Base-by-base conservation (phyloP, 2,797 vertebrate species). In the Sebastes nivosus region DNA sequence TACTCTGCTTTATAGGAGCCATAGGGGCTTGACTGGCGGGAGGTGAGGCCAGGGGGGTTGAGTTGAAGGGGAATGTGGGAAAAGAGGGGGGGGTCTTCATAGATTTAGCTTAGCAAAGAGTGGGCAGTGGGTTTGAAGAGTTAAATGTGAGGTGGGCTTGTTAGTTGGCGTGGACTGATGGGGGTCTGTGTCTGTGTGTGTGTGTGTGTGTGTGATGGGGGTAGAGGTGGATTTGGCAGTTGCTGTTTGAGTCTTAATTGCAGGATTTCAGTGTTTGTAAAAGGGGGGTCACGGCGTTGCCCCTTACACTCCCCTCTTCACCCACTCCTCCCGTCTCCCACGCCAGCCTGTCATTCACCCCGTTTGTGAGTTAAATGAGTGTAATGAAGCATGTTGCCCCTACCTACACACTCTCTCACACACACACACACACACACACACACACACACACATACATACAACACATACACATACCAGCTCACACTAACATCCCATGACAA, bases 281-380 rank as follows among this genome's bases (percentile, higher is more conserved):
- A 89, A 77, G 80, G 84, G 84, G 80, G 63, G 60, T 92, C 83
- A 87, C 22, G 10, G 80, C 69, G 7, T 88, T 91, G 83, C 83
- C 83, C 42, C 90, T 88, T 77, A 84, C 79, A 71, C 87, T 83
- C 70, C 83, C 82, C 78, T 79, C 80, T 75, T 80, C 81, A 72
- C 80, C 74, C 89, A 82, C 81, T 85, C 72, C 87, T 86, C 88
- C 87, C 82, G 60, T 90, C 93, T 93, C 92, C 93, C 93, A 93
- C 91, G 91, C 91, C 89, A 89, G 91, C 88, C 91, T 93, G 92
- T 94, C 93, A 94, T 93, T 95, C 93, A 94, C 88, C 90, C 89
- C 36, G 91, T 93, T 94, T 95, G 92, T 91, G 92, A 94, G 91
- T 94, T 94, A 94, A 93, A 94, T 95, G 92, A 94, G 93, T 89